A percentile compares a stretch with the other conserved stretches of the same genome.
These are phyloP conservation scores for Drosophila arawakana DNA, from an alignment of 1,140 invertebrate genomes.

Conservation along the genomic window DNA sequence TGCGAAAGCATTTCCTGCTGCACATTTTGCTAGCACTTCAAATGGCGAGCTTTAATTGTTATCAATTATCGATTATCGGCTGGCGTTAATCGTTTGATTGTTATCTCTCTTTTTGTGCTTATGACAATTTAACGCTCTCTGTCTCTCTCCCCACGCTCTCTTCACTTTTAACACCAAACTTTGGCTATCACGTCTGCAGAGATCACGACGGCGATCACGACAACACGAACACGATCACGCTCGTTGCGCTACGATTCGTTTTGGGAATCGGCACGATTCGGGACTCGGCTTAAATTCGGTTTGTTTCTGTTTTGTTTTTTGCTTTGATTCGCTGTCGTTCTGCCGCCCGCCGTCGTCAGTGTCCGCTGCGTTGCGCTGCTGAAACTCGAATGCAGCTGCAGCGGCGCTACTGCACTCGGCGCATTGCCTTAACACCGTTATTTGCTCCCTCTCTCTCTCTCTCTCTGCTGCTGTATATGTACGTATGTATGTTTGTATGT, in stretches of 20 bases:
- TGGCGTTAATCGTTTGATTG: slow-evolving; percentile 16
- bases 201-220: not conserved
- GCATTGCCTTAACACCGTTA: slow-evolving; percentile 30
- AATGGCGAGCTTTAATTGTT: not conserved
- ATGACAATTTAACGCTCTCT: not conserved
- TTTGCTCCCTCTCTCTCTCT: slow-evolving; percentile 5
- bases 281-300: slow-evolving; percentile 1
- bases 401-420: slow-evolving; percentile 32
- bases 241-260: slow-evolving; percentile 8
- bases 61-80: slow-evolving; percentile 5
- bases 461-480: not conserved
- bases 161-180: slow-evolving; percentile 17
- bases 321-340: slow-evolving; percentile 23
- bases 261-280: slow-evolving; percentile 5
- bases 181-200: slow-evolving; percentile 6
- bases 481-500: too few species aligned
- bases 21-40: slow-evolving; percentile 65
- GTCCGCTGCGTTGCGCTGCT: slow-evolving; percentile 84
- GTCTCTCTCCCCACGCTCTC: not conserved
- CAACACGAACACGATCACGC: not conserved
- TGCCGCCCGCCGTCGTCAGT: slow-evolving; percentile 85
- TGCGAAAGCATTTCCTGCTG: slow-evolving; percentile 82
- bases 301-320: not conserved
- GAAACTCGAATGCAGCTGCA: slow-evolving; percentile 70
- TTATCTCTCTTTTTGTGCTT: not conserved